phyloP scores from a whole-genome alignment of 2,888 invertebrate genomes.

The Trachelus iudaicus region DNA sequence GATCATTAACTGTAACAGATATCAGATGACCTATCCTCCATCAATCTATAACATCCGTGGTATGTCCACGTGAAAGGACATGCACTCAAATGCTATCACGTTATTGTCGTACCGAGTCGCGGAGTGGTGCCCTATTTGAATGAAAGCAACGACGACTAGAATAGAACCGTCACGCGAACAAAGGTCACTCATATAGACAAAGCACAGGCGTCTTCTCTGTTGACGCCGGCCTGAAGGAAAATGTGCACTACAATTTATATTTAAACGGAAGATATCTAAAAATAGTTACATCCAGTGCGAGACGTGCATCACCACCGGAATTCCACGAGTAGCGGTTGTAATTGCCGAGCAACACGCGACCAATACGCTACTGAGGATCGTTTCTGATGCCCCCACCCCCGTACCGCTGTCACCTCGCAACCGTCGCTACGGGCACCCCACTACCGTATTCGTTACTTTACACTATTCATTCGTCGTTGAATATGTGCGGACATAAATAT shows the following conservation, averaged over 20 bases:
- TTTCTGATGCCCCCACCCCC: not conserved
- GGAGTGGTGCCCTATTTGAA: not conserved
- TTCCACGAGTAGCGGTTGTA: not conserved
- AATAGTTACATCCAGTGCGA: conserved; percentile 33
- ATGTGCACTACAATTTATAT: conserved; percentile 35
- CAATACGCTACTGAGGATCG: not conserved
- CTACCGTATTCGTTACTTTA: not conserved
- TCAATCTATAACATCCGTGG: not conserved
- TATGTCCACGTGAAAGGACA: not conserved
- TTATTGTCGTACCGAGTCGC: not conserved
- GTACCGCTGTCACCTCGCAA: not conserved
- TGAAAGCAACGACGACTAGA: conserved; percentile 10
- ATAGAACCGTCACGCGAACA: conserved; percentile 15
- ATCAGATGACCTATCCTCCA: not conserved
- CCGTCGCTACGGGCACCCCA: not conserved
- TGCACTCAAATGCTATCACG: not conserved
- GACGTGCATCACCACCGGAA: not conserved
- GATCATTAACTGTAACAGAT: not conserved
- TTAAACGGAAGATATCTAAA: conserved; percentile 49
- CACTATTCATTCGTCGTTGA: not conserved
- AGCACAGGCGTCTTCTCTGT: conserved; percentile 7
- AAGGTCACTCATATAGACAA: conserved; percentile 22
- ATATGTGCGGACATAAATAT: not conserved
- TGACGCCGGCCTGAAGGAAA: conserved; percentile 10
- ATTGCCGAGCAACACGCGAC: not conserved